Evolutionary conservation across 2,797 vertebrate species (phyloP), one percentile per base, ranked within the genome.

Genomic region (Hipposideros larvatus): DNA sequence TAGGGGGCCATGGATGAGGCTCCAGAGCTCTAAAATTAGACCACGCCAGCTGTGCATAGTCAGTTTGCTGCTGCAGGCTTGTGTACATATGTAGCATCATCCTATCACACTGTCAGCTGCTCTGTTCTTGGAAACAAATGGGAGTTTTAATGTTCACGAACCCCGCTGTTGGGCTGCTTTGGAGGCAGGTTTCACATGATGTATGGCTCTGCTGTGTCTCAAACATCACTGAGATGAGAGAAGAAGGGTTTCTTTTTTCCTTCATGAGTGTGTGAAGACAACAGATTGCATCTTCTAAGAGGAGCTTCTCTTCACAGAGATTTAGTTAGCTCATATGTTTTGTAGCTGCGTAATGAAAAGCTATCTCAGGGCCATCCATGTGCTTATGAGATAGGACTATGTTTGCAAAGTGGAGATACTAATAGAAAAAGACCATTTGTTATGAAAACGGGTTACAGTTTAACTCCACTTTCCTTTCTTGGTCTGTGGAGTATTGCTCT

Each of bases 21-120:
- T 86, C 73, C 53, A 87, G 68, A 91, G 78, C 24, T 85, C 85
- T 97, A 84, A 96, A 96, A 94, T 97, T 96, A 96, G 86, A 91
- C 5, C 6, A 1, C 31, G 78, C 78, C 89, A 96, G 94, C 75
- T 96, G 93, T 90, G 78, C 78, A 78, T 41, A 87, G 57, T 71
- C 90, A 51, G 63, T 95, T 68, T 95, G 51, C 34, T 85, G 80
- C 78, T 8, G 0, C 46, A 46, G 74, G 28, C 70, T 61, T 90
- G 19, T 68, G 57, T 95, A 43, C 74, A 91, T 80, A 57, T 68
- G 11, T 80, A 90, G 79, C 65, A 70, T 48, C 55, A 59, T 85
- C 65, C 83, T 65, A 89, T 82, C 73, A 28, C 74, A 61, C 31
- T 75, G 70, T 73, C 46, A 65, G 63, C 61, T 90, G 48, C 77